Evolutionary conservation across 1,140 invertebrate genomes (phyloP).

Genomic region (Tetramorium simillimum): DNA sequence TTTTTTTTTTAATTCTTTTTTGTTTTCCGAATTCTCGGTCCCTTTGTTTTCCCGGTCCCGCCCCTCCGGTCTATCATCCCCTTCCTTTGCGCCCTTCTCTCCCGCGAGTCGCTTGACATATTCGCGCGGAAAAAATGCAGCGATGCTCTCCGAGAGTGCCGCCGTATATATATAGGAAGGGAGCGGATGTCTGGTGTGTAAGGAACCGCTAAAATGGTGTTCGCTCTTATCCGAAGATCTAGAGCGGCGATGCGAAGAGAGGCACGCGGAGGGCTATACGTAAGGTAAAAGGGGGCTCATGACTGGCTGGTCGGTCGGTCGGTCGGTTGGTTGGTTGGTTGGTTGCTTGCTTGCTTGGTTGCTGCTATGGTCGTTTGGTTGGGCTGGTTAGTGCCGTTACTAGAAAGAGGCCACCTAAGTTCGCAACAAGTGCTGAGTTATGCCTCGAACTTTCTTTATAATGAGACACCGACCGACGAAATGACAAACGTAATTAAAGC

Average conservation of each 20-base stretch:
- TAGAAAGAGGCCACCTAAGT: conserved; percentile 83
- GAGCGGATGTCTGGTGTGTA: conserved; percentile 85
- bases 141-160: conserved; percentile 43
- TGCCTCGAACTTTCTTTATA: conserved; percentile 82
- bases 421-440: conserved; percentile 77
- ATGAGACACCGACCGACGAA: conserved; percentile 81
- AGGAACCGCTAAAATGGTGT: conserved; percentile 87
- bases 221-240: conserved; percentile 85
- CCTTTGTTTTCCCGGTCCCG: not conserved
- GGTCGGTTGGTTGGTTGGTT: conserved; percentile 64
- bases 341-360: conserved; percentile 55
- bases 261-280: conserved; percentile 82
- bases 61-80: not conserved
- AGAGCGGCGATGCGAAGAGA: conserved; percentile 86
- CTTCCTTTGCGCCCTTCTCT: not conserved
- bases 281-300: conserved; percentile 76
- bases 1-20: conserved; percentile 28
- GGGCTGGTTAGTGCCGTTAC: conserved; percentile 81
- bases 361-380: conserved; percentile 71
- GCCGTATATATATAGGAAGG: conserved; percentile 64
- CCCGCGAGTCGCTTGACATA: conserved; percentile 65
- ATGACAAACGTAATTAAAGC: conserved; percentile 84
- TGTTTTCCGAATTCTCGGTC: not conserved
- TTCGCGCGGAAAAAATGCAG: conserved; percentile 72
- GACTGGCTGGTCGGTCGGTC: conserved; percentile 68